Evolutionary conservation across 2,113 vertebrate genomes (phyloP).

Genomic region (Barnardius zonarius): DNA sequence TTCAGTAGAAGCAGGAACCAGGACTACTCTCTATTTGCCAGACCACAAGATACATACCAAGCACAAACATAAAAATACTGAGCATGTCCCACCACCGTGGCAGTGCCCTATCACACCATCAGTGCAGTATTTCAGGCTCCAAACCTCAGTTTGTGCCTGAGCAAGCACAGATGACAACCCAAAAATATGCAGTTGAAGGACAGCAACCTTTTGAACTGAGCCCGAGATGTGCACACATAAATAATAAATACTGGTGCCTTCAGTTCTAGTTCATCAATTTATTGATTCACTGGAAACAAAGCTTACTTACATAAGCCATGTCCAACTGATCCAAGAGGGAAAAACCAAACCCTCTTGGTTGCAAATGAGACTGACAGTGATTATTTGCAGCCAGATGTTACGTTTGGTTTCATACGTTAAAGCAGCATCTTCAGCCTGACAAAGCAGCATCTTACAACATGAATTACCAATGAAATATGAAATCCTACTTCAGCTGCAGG

Average conservation of each 20-base stretch:
- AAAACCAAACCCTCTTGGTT: not conserved
- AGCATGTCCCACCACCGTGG: fast-evolving
- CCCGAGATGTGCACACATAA: not conserved
- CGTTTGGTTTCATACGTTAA: not conserved
- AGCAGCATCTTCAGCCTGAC: not conserved
- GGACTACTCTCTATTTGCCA: not conserved
- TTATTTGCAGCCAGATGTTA: not conserved
- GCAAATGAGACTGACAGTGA: not conserved
- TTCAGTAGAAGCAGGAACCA: not conserved
- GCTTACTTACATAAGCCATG: not conserved
- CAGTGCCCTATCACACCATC: not conserved
- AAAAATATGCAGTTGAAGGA: not conserved
- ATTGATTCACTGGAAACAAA: not conserved
- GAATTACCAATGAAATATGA: not conserved
- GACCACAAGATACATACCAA: fast-evolving
- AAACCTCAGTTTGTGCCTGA: not conserved
- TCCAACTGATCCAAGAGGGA: not conserved
- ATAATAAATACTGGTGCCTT: not conserved
- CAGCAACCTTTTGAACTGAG: not conserved
- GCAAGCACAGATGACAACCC: fast-evolving
- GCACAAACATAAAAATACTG: fast-evolving
- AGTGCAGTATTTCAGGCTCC: not conserved
- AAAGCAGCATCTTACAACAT: not conserved
- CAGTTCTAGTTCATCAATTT: not conserved
- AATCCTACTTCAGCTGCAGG: not conserved